Base-by-base conservation (phyloP, 2,113 vertebrate genomes). In the Halichoerus grypus region DNA sequence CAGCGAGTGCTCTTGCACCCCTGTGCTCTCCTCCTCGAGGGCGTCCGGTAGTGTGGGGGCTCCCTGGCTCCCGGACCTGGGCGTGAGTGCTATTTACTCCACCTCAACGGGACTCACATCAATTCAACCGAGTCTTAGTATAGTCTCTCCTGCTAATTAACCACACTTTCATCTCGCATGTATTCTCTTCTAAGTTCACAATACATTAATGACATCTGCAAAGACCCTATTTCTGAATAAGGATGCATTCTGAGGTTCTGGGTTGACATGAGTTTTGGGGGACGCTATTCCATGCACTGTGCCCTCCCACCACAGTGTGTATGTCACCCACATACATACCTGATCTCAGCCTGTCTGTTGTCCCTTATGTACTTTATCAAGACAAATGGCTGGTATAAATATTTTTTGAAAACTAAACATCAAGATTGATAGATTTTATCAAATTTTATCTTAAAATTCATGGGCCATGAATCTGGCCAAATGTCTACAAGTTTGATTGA, bases 361-460 rank as follows among this genome's bases (percentile, higher is more conserved):
- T 69, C 77, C 49, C 42, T 94, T 88, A 87, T 14, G 61, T 87
- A 80, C 80, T 92, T 97, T 83, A 97, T 76, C 42, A 80, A 93
- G 92, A 97, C 82, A 90, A 95, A 96, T 92, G 80, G 42, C 69
- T 71, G 93, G 80, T 88, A 95, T 94, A 94, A 97, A 96, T 97
- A 96, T 89, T 92, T 81, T 91, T 61, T 22, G 69, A 95, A 97
- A 96, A 90, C 88, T 84, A 94, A 92, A 92, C 84, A 84, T 96
- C 33, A 85, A 94, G 91, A 79, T 79, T 87, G 97, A 97, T 92
- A 97, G 95, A 80, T 97, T 96, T 96, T 96, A 97, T 96, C 94
- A 97, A 96, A 95, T 97, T 98, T 92, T 96, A 89, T 95, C 55
- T 97, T 97, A 97, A 98, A 97, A 97, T 97, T 98, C 97, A 97